These are phyloP conservation scores for Coptotermes formosanus DNA, from an alignment of 1,140 invertebrate species.

Conservation along the genomic window DNA sequence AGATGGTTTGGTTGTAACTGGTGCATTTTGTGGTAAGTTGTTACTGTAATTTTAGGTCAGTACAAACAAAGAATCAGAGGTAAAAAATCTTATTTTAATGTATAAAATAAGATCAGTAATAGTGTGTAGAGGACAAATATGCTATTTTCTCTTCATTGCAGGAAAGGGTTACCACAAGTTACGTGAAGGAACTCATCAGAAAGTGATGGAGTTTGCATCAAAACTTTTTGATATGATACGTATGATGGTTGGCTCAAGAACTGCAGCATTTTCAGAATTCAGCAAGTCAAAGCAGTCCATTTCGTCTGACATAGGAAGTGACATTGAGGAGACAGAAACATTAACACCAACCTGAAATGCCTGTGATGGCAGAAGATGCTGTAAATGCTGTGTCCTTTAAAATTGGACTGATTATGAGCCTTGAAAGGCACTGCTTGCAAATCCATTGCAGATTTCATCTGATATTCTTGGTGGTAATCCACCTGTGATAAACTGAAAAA, in stretches of 20 bases:
- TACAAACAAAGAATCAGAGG: too few relatives aligned
- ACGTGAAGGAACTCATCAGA: slow-evolving; percentile 51
- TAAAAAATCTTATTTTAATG: too few relatives aligned
- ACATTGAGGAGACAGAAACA: not conserved
- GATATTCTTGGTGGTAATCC: too few relatives aligned
- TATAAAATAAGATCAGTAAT: too few relatives aligned
- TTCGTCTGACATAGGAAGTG: not conserved
- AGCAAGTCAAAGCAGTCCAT: not conserved
- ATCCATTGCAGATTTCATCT: too few relatives aligned
- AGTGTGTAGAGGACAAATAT: not conserved
- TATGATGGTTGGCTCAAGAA: not conserved
- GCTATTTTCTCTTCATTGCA: slow-evolving; percentile 38
- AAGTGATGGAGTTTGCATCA: slow-evolving; percentile 51
- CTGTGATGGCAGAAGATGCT: not conserved
- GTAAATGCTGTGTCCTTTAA: not conserved
- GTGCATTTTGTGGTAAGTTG: too few relatives aligned
- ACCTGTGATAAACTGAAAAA: too few relatives aligned
- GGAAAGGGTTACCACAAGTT: slow-evolving; percentile 52
- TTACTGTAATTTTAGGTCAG: too few relatives aligned
- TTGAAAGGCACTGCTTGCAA: too few relatives aligned
- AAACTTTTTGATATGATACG: slow-evolving; percentile 37
- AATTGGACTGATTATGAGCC: too few relatives aligned
- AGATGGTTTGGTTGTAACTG: too few relatives aligned
- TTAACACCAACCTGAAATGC: not conserved
- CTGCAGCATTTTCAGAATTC: not conserved